These are phyloP conservation scores for Stegana nigrithorax DNA, from an alignment of 2,888 invertebrate species.

Conservation along the genomic window DNA sequence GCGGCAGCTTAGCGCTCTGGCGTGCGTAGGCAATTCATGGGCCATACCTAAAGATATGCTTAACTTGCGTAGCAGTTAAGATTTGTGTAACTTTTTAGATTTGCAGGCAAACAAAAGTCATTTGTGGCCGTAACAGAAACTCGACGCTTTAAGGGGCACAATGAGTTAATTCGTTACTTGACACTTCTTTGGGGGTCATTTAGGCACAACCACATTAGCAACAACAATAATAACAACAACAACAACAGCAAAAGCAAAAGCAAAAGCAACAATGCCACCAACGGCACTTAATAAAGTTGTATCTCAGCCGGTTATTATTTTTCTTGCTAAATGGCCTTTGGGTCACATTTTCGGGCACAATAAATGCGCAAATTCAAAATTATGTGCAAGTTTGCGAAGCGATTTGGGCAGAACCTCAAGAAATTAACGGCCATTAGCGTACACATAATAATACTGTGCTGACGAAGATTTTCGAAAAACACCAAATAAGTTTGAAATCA, in stretches of 20 bases:
- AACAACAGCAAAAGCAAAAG: too few relatives aligned
- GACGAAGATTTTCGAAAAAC: too few relatives aligned
- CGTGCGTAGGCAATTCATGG: not conserved
- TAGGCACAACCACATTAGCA: slow-evolving; percentile 31
- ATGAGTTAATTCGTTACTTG: slow-evolving; percentile 60
- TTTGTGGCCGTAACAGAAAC: slow-evolving; percentile 13
- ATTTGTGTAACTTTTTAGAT: slow-evolving; percentile 36
- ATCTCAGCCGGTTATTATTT: slow-evolving; percentile 50
- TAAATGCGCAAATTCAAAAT: slow-evolving; percentile 43
- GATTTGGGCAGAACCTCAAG: too few relatives aligned
- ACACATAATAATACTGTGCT: too few relatives aligned
- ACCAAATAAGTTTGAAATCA: too few relatives aligned
- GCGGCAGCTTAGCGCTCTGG: not conserved
- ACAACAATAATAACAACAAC: not conserved
- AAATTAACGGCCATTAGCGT: too few relatives aligned
- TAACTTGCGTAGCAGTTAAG: slow-evolving; percentile 27
- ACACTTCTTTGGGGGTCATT: slow-evolving; percentile 48
- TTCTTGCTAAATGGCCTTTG: slow-evolving; percentile 52
- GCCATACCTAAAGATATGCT: not conserved
- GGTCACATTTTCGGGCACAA: slow-evolving; percentile 43
- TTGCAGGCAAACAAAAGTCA: not conserved
- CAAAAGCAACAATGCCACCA: too few relatives aligned
- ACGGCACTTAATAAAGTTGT: slow-evolving; percentile 54
- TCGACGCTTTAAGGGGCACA: slow-evolving; percentile 20
- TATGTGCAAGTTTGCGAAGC: too few relatives aligned